Evolutionary conservation across 2,113 vertebrate genomes (phyloP), one percentile per base, ranked within the genome.

Genomic region (Myocastor coypus): DNA sequence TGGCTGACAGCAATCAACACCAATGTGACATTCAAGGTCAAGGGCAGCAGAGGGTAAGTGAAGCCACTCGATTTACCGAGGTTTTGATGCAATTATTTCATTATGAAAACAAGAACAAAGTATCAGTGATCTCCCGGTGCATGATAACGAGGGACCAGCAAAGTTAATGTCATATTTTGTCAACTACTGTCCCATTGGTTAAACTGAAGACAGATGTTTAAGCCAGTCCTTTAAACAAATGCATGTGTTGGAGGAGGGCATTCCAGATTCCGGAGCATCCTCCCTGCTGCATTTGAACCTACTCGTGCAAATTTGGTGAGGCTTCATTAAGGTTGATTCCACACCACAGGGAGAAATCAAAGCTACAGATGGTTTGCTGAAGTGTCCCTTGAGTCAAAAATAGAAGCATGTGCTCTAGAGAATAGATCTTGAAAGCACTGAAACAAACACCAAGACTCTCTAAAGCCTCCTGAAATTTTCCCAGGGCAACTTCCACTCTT

Each of bases 1-100:
- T 98, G 98, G 98, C 98, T 98, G 98, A 98, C 98, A 9, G 97
- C 97, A 89, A 88, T 97, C 91, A 97, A 84, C 73, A 93, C 95
- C 37, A 66, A 97, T 71, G 10, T 98, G 96, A 98, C 96, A 96
- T 98, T 98, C 95, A 97, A 57, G 30, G 63, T 98, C 93, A 98
- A 97, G 92, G 98, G 97, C 92, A 95, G 96, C 46, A 91, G 96
- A 75, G 98, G 97, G 98, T 98, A 96, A 98, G 96, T 92, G 61
- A 86, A 75, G 50, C 5, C 19, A 7, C 2, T 37, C n/a, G 20
- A 2, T 37, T 89, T 80, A 59, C 82, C 61, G 7, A 14, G 22
- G 40, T 81, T 96, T 83, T 71, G 17, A 32, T 32, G 40, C 16
- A 64, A 34, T 34, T n/a, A 17, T 71, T 87, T 50, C 40, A 13